A percentile compares a stretch with the other conserved stretches of the same genome.
These are phyloP conservation scores for Pseudomyrmex dendroicus DNA, from an alignment of 1,140 invertebrate species.

Conservation along the genomic window DNA sequence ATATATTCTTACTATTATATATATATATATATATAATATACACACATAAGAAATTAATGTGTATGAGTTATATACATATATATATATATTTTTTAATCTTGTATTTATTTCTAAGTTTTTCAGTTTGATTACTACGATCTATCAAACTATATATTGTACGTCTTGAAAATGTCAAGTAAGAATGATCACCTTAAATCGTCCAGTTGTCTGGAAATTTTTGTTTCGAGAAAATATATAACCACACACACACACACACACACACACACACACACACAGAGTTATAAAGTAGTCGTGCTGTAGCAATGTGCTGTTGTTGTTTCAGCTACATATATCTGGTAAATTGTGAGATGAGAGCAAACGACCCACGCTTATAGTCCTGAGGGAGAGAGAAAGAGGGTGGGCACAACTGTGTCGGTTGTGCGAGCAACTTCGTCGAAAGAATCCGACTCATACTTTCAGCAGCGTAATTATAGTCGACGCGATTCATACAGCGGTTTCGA, in stretches of 20 bases:
- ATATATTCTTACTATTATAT: too few species aligned
- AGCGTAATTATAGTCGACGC: slow-evolving; percentile 65
- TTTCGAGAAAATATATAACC: background rate
- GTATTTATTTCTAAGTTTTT: background rate
- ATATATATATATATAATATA: too few species aligned
- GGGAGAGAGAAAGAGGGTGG: background rate
- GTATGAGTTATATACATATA: background rate
- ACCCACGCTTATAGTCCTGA: background rate
- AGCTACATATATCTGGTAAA: slow-evolving; percentile 41
- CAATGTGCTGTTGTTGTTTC: slow-evolving; percentile 8
- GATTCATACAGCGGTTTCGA: slow-evolving; percentile 62
- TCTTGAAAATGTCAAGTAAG: slow-evolving; percentile 28
- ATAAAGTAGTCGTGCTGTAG: slow-evolving; percentile 40
- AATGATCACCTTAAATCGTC: slow-evolving; percentile 38
- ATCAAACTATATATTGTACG: slow-evolving; percentile 15
- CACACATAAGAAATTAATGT: background rate
- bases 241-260: too few species aligned
- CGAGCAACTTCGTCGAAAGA: slow-evolving; percentile 50
- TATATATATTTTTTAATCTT: background rate
- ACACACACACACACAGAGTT: too few species aligned
- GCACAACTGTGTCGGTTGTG: slow-evolving; percentile 9
- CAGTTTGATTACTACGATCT: slow-evolving; percentile 30
- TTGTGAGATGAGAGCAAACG: slow-evolving; percentile 52
- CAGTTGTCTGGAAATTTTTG: slow-evolving; percentile 35
- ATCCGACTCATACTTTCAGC: slow-evolving; percentile 38